These are phyloP conservation scores for Microtus oregoni DNA, from an alignment of 2,113 vertebrate genomes.

Conservation along the genomic window DNA sequence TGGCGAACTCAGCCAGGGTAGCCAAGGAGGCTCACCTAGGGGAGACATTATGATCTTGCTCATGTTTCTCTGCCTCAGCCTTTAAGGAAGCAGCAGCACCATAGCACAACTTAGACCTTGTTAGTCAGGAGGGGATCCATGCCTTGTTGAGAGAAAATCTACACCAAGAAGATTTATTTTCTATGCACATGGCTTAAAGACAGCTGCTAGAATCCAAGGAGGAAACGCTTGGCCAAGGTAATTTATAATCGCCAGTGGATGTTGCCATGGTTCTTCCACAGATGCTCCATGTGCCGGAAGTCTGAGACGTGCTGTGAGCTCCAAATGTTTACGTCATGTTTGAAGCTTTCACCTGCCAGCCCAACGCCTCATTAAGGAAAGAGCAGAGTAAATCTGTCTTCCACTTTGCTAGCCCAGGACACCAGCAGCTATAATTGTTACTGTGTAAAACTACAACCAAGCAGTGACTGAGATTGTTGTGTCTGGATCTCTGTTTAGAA, in stretches of 20 bases:
- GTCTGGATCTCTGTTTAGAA: conserved; percentile 36
- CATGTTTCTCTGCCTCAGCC: not conserved
- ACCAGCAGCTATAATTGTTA: conserved; percentile 40
- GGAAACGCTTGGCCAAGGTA: conserved; percentile 21
- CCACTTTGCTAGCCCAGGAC: conserved; percentile 46
- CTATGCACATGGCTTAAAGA: not conserved
- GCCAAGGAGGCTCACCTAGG: not conserved
- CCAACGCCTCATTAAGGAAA: conserved; percentile 9
- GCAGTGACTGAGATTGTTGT: not conserved
- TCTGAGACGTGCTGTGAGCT: not conserved
- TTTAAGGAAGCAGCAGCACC: not conserved
- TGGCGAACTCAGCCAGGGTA: not conserved
- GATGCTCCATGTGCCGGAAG: not conserved
- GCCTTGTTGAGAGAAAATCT: not conserved
- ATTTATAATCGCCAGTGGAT: conserved; percentile 22
- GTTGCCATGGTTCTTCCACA: not conserved
- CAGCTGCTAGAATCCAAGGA: not conserved
- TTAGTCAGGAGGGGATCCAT: not conserved
- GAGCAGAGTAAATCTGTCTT: conserved; percentile 25
- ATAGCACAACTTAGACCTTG: conserved; percentile 7
- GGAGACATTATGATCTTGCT: not conserved
- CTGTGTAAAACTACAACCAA: conserved; percentile 65
- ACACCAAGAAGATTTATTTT: not conserved
- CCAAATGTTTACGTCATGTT: not conserved
- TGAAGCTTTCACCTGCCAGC: conserved; percentile 25